A percentile compares a stretch with the other conserved stretches of the same genome.
These are phyloP conservation scores for Syrphus vitripennis DNA, from an alignment of 2,888 invertebrate genomes.

Conservation along the genomic window DNA sequence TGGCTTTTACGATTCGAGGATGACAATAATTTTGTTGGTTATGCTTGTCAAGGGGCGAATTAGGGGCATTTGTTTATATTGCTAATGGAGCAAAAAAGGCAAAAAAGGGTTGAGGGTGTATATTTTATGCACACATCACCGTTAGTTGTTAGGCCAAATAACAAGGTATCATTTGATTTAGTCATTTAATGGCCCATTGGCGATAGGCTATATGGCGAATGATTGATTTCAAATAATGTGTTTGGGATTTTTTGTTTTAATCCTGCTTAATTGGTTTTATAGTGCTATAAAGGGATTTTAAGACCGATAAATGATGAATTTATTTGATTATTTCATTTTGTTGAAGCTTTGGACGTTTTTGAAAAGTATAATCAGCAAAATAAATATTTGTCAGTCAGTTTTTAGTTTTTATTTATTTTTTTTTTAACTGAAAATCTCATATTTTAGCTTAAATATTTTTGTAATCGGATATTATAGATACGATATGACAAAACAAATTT, in stretches of 20 bases:
- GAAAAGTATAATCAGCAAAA: too few relatives aligned
- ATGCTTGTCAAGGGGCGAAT: conserved; percentile 63
- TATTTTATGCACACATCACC: conserved; percentile 21
- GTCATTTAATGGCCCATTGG: conserved; percentile 28
- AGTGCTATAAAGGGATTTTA: background rate
- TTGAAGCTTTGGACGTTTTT: too few relatives aligned
- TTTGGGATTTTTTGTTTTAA: conserved; percentile 7
- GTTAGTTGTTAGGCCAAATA: background rate
- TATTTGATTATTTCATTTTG: background rate
- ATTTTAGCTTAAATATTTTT: too few relatives aligned
- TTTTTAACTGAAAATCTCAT: too few relatives aligned
- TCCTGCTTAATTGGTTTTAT: background rate
- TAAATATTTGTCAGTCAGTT: too few relatives aligned
- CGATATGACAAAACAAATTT: too few relatives aligned
- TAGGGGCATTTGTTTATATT: conserved; percentile 56
- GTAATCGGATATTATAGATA: too few relatives aligned
- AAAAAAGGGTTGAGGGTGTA: conserved; percentile 56
- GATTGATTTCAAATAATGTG: conserved; percentile 38
- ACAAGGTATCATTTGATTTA: conserved; percentile 43
- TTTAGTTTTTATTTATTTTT: too few relatives aligned
- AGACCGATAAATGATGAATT: background rate
- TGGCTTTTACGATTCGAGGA: conserved; percentile 37
- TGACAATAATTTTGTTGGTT: conserved; percentile 54
- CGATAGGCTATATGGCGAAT: background rate
- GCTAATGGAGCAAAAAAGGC: conserved; percentile 66